Evolutionary conservation across 2,797 vertebrate genomes (phyloP).

Genomic region (Silurus lanzhouensis): DNA sequence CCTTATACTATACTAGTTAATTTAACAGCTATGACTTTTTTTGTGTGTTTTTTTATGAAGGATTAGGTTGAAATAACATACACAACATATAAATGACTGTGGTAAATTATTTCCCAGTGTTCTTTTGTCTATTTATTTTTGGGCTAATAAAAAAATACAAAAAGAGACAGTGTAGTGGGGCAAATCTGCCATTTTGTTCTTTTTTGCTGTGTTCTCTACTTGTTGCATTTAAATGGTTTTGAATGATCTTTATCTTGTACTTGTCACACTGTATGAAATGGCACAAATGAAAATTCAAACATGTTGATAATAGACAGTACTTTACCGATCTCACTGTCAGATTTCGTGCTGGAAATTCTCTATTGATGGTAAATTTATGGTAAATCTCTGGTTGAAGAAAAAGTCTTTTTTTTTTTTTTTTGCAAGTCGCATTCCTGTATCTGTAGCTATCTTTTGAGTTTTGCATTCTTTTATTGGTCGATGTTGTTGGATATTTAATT

Average conservation of each 20-base stretch:
- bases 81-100: slow-evolving; percentile 2
- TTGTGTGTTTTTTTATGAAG: neutral
- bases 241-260: neutral
- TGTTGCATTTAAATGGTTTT: neutral
- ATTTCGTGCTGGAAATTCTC: neutral
- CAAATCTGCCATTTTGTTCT: neutral
- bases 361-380: neutral
- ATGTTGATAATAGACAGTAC: neutral
- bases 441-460: neutral
- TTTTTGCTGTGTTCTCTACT: too few relatives aligned
- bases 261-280: neutral
- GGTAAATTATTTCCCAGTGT: neutral
- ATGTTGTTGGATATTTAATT: neutral
- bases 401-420: neutral
- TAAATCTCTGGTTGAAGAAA: neutral
- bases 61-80: neutral
- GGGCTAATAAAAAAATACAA: too few relatives aligned
- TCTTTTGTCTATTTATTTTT: too few relatives aligned
- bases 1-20: neutral
- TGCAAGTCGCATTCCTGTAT: neutral
- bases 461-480: neutral
- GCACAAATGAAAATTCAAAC: neutral
- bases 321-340: too few relatives aligned
- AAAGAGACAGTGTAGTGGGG: neutral
- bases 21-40: neutral